These are phyloP conservation scores for Echeneis naucrates DNA, from an alignment of 2,797 vertebrate species.

Conservation along the genomic window DNA sequence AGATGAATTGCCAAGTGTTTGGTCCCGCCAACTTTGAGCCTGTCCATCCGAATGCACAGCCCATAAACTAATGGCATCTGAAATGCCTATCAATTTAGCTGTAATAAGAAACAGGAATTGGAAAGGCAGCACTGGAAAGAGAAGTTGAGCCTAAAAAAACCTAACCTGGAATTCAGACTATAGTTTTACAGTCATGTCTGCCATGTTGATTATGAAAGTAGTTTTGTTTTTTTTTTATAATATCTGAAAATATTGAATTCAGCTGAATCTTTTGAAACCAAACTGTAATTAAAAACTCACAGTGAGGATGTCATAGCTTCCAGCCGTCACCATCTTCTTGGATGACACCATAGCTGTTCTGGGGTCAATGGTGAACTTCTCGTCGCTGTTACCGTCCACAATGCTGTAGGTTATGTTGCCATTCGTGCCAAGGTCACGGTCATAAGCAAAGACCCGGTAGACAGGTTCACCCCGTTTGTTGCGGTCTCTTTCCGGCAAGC, in stretches of 20 bases:
- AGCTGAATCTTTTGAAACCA: too few species aligned
- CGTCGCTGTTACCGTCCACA: constrained; percentile 91
- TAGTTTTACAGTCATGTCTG: constrained; percentile 1
- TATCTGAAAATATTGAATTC: too few species aligned
- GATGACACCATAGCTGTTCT: constrained; percentile 94
- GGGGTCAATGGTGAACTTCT: constrained; percentile 94
- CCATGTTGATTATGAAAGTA: neutral
- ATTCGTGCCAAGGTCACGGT: constrained; percentile 92
- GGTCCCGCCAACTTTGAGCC: constrained; percentile 21
- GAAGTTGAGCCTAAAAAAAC: neutral
- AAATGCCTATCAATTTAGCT: constrained; percentile 21
- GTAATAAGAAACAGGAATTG: neutral
- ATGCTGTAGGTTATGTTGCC: constrained; percentile 97
- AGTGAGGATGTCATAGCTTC: constrained; percentile 93
- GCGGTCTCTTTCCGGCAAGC: constrained; percentile 90
- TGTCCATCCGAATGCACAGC: constrained; percentile 12
- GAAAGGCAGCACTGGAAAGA: constrained; percentile 12
- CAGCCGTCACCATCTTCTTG: constrained; percentile 92
- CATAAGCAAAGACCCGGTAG: constrained; percentile 92
- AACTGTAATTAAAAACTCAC: constrained; percentile 78
- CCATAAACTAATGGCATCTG: constrained; percentile 4
- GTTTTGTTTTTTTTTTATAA: too few species aligned
- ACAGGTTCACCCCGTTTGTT: constrained; percentile 88
- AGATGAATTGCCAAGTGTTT: constrained; percentile 27
- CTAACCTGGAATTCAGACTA: constrained; percentile 3